phyloP scores from a whole-genome alignment of 64 coral and sea anemone species.

The Trachythela sp. region DNA sequence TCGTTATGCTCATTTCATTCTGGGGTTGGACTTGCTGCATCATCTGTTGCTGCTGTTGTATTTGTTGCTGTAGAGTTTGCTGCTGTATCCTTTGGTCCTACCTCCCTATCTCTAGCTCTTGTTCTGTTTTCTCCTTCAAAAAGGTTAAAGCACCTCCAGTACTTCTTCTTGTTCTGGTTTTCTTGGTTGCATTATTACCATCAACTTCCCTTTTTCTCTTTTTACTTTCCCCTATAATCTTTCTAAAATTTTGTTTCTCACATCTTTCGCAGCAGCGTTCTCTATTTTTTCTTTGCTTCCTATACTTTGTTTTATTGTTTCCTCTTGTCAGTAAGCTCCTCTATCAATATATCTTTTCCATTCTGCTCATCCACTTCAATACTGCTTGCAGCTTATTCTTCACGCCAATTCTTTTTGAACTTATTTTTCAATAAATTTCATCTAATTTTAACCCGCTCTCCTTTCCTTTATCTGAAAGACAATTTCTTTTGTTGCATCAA shows the following conservation, averaged over 20 bases:
- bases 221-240: slow-evolving; percentile 26
- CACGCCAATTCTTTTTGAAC: slow-evolving; percentile 38
- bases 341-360: slow-evolving; percentile 41
- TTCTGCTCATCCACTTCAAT: slow-evolving; percentile 37
- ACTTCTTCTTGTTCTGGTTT: neutral
- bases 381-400: slow-evolving; percentile 44
- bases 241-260: slow-evolving; percentile 30
- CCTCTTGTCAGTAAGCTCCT: slow-evolving; percentile 43
- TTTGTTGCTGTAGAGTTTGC: neutral
- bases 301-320: slow-evolving; percentile 15
- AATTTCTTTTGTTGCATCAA: neutral
- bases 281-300: slow-evolving; percentile 35
- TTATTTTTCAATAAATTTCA: slow-evolving; percentile 41
- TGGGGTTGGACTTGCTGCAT: neutral
- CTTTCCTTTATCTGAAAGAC: neutral
- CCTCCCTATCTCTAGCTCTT: neutral
- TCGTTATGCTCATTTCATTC: neutral
- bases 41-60: neutral
- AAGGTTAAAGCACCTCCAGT: neutral
- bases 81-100: neutral
- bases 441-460: slow-evolving; percentile 29
- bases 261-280: slow-evolving; percentile 37
- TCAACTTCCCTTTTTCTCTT: neutral
- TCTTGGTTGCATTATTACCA: neutral
- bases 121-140: neutral